phyloP scores from a whole-genome alignment of 2,797 vertebrate species.

The Benthosema pterotum region DNA sequence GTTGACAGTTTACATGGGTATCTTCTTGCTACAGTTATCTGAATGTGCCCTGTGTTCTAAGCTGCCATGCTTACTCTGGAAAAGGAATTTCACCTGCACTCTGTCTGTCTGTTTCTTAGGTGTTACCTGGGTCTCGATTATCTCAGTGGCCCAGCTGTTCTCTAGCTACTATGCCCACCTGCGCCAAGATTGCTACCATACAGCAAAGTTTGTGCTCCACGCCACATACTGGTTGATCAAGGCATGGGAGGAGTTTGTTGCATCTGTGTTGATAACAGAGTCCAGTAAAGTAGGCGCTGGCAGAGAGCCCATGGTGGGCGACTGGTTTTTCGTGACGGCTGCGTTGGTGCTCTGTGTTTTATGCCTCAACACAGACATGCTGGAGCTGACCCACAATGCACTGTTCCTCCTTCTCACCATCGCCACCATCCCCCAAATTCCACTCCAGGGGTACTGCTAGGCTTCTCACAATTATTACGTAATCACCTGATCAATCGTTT shows the following conservation, averaged over 20 bases:
- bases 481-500: no score
- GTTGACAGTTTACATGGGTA: no score
- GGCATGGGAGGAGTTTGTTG: conserved; percentile 87
- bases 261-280: conserved; percentile 57
- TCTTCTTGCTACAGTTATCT: no score
- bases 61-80: no score
- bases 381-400: conserved; percentile 85
- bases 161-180: conserved; percentile 88
- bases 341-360: conserved; percentile 79
- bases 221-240: conserved; percentile 87
- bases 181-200: conserved; percentile 84
- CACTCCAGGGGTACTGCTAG: conserved; percentile 20
- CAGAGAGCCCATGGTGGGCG: conserved; percentile 81
- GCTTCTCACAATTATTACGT: no score
- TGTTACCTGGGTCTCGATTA: conserved; percentile 84
- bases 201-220: conserved; percentile 87
- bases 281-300: conserved; percentile 39
- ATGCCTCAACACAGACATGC: conserved; percentile 81
- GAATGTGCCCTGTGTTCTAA: no score
- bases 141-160: conserved; percentile 81
- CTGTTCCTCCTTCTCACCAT: conserved; percentile 82
- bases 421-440: conserved; percentile 85
- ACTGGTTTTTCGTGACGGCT: conserved; percentile 87
- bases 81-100: no score
- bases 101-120: conserved; percentile 36